Conservation (phyloP, 2,888 invertebrate species). For the Theodoxus fluviatilis region DNA sequence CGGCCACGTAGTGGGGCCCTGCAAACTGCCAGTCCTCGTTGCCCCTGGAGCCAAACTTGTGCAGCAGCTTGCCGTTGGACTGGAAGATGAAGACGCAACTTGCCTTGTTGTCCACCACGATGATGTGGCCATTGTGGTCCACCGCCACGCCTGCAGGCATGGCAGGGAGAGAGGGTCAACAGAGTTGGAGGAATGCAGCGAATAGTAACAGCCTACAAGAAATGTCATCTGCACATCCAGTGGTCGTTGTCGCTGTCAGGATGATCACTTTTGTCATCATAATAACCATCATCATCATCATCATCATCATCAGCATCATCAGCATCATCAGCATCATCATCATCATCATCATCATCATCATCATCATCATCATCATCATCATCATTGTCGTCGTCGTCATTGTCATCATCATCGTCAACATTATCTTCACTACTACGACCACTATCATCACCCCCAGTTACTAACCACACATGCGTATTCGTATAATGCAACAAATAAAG, state of each 20-base stretch:
- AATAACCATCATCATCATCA: background rate
- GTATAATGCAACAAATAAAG: no score
- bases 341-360: background rate
- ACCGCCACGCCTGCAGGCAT: conserved; percentile 69
- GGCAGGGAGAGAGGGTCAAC: no score
- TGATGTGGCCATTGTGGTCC: conserved; percentile 67
- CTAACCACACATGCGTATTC: no score
- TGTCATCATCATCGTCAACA: no score
- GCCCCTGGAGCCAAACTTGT: conserved; percentile 66
- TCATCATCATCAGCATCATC: no score
- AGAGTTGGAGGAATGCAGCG: no score
- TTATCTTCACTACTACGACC: no score
- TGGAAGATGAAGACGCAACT: conserved; percentile 68
- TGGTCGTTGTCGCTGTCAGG: no score
- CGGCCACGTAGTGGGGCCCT: conserved; percentile 70
- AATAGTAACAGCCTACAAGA: background rate
- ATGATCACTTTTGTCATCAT: background rate
- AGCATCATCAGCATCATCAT: background rate
- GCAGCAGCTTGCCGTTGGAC: conserved; percentile 67
- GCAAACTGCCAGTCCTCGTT: conserved; percentile 68
- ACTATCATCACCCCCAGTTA: no score
- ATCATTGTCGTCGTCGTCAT: no score
- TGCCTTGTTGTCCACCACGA: conserved; percentile 70
- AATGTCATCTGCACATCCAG: background rate
- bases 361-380: no score